Evolutionary conservation across 2,888 invertebrate genomes (phyloP), one percentile per base, ranked within the genome.

Genomic region (Pseudanteris insignis): DNA sequence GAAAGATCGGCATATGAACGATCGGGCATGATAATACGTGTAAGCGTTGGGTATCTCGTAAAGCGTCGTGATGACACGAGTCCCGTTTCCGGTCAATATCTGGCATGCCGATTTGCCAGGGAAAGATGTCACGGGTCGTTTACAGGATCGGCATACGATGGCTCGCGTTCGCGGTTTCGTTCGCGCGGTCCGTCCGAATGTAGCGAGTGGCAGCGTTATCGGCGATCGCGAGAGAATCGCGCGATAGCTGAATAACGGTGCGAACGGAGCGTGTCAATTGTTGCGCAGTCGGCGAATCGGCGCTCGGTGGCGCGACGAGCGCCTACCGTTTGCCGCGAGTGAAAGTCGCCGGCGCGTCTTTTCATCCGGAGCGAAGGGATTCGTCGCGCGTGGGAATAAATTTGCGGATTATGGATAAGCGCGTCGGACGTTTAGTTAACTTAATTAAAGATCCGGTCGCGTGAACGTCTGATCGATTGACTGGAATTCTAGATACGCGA

Each of bases 141-240:
- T 38, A 38, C 44, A 33, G 48, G 24, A 57, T 13, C n/a, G n/a
- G n/a, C n/a, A n/a, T n/a, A n/a, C n/a, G n/a, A n/a, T n/a, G n/a
- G n/a, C n/a, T n/a, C n/a, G n/a, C n/a, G n/a, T n/a, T n/a, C n/a
- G n/a, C n/a, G n/a, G n/a, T n/a, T n/a, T n/a, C n/a, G n/a, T n/a
- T n/a, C n/a, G n/a, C n/a, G n/a, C n/a, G n/a, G n/a, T n/a, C n/a
- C n/a, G n/a, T n/a, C 53, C 64, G 63, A 68, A 68, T 68, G 69
- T 54, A 69, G 73, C 11, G 11, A 41, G 41, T 72, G 72, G 66
- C 68, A 67, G 74, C 73, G 71, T 75, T 76, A 75, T 74, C 71
- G 67, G 61, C 50, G 68, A 68, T 75, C 73, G 70, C 69, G 67
- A 67, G 60, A 33, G 67, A 64, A 67, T 70, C 67, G 64, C 63